These are phyloP conservation scores for Machaerirhynchus nigripectus DNA, from an alignment of 2,113 vertebrate genomes.

Conservation along the genomic window DNA sequence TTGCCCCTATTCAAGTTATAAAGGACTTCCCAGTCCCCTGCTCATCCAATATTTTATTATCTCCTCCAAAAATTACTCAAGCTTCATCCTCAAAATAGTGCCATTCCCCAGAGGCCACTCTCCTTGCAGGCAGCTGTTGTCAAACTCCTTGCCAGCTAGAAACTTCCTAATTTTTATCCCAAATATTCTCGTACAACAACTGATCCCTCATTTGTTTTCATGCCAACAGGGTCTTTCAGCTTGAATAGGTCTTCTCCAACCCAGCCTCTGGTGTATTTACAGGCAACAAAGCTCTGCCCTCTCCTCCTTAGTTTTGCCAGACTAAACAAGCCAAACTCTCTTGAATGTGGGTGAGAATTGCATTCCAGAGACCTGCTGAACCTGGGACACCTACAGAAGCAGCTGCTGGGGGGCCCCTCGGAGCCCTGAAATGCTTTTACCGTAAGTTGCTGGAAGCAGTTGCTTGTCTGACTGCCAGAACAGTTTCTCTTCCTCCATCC, in stretches of 20 bases:
- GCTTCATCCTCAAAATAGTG: neutral
- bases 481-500: neutral
- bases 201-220: conserved; percentile 16
- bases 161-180: neutral
- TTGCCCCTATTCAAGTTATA: neutral
- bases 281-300: conserved; percentile 18
- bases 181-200: neutral
- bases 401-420: neutral
- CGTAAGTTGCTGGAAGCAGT: neutral
- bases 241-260: conserved; percentile 5
- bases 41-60: neutral
- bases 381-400: neutral
- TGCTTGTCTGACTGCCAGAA: neutral
- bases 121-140: neutral
- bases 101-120: neutral
- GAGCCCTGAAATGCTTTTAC: neutral
- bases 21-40: neutral
- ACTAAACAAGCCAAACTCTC: conserved; percentile 35
- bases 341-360: conserved; percentile 26
- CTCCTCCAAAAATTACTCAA: neutral
- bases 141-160: neutral
- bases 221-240: conserved; percentile 5
- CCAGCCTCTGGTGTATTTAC: conserved; percentile 22
- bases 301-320: conserved; percentile 26
- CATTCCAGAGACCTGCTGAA: neutral